Evolutionary conservation across 2,113 vertebrate genomes (phyloP), one percentile per base, ranked within the genome.

Genomic region (Neotragus pygmaeus): DNA sequence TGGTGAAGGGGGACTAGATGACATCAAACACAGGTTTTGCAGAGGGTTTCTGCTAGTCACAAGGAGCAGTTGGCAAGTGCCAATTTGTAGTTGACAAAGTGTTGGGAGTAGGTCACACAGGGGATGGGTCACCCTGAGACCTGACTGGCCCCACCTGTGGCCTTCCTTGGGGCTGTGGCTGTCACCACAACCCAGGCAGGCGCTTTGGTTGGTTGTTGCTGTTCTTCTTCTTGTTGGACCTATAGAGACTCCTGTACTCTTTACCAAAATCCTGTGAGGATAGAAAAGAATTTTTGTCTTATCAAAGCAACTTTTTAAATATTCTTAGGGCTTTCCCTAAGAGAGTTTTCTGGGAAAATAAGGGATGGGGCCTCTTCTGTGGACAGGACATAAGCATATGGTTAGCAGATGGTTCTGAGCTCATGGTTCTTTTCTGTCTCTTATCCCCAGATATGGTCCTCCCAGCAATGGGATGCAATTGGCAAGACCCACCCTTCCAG

Each of bases 231-330:
- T 80, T 33, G 1, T 13, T 81, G 21, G 25, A 88, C 27, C 33
- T 19, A 0, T 97, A 97, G 51, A 97, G 91, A 89, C 89, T 95
- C 84, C 92, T 97, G 77, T 82, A 58, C 95, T 98, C 86, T 96
- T 98, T 96, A 92, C 45, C 77, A 96, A 88, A 98, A 97, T 98
- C 95, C 95, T 97, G 90, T 51, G 94, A 97, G 96, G 90, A 95
- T 92, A 85, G 75, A 97, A 97, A 77, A 84, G 57, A 91, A 30
- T 66, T 77, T 98, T 96, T 98, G 80, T 96, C 81, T 98, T 97
- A 85, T 98, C 86, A 95, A 97, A 98, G 85, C 49, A 93, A 64
- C 91, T 70, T 97, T 97, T 97, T 91, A 97, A 97, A 97, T 93
- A 80, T 96, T 84, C 94, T 78, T 60, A 77, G 94, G 89, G 43